Evolutionary conservation across 2,113 vertebrate species (phyloP).

Genomic region (Passer montanus): DNA sequence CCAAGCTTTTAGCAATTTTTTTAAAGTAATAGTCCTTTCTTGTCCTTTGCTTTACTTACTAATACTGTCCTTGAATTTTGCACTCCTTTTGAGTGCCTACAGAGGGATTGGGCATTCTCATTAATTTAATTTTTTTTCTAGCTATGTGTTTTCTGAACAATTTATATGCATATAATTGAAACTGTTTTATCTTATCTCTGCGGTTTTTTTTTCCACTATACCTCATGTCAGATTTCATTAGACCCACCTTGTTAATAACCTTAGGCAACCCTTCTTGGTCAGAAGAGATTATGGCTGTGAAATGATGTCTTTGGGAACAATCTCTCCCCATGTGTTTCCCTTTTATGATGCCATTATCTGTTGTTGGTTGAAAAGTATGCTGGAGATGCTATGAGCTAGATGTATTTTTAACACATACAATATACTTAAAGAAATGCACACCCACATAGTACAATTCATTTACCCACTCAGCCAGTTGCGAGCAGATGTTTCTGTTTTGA

Average conservation of each 20-base stretch:
- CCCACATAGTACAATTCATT: fast-evolving
- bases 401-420: neutral
- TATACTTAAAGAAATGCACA: neutral
- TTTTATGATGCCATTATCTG: neutral
- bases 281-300: neutral
- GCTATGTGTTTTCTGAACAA: neutral
- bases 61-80: neutral
- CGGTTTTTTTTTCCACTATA: neutral
- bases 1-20: neutral
- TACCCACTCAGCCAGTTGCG: neutral
- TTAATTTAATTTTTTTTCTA: neutral
- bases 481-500: neutral
- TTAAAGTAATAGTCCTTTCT: neutral
- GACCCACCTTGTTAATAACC: neutral
- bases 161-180: neutral
- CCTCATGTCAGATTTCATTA: neutral
- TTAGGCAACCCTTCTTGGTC: neutral
- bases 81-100: neutral
- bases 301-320: neutral
- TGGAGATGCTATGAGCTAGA: neutral
- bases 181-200: neutral
- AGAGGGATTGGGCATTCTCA: neutral
- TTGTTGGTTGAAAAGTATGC: neutral
- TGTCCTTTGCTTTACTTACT: neutral
- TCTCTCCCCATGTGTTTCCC: neutral